Percentiles rank a stretch among this genome's conserved stretches.
phyloP scores from a whole-genome alignment of 1,140 invertebrate genomes.

The Paralvinella palmiformis region DNA sequence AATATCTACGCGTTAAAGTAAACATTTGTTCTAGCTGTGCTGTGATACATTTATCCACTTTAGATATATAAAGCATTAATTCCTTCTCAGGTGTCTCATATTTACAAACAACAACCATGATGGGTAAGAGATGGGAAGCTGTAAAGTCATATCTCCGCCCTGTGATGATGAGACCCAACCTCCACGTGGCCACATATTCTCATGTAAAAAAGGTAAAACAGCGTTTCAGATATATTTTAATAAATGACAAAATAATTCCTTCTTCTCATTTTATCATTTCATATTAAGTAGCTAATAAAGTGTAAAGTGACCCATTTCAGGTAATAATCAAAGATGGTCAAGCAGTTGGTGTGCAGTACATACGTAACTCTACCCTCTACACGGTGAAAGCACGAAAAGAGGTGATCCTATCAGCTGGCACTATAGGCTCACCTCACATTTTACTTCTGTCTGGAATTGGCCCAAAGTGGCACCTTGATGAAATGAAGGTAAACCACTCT shows the following conservation, averaged over 20 bases:
- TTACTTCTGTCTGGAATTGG: slow-evolving; percentile 59
- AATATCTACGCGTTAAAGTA: not conserved
- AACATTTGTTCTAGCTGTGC: not conserved
- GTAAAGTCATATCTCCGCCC: slow-evolving; percentile 9
- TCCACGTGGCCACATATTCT: slow-evolving; percentile 2
- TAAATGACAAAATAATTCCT: too few species aligned
- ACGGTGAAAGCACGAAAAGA: slow-evolving; percentile 59
- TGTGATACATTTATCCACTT: not conserved
- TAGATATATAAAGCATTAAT: not conserved
- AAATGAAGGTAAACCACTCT: slow-evolving; percentile 22
- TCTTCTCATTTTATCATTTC: not conserved
- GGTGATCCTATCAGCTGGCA: slow-evolving; percentile 55
- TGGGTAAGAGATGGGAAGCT: not conserved
- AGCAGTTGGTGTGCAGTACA: slow-evolving; percentile 39
- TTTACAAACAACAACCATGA: slow-evolving; percentile 1
- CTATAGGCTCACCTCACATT: slow-evolving; percentile 57
- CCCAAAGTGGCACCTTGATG: slow-evolving; percentile 47
- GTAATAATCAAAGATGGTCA: not conserved
- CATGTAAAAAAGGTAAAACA: slow-evolving; percentile 6
- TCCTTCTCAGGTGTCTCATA: slow-evolving; percentile 3
- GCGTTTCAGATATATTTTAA: not conserved
- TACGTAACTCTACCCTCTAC: slow-evolving; percentile 45
- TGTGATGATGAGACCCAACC: slow-evolving; percentile 4
- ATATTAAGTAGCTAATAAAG: too few species aligned
- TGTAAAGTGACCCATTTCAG: slow-evolving; percentile 3